phyloP scores from a whole-genome alignment of 2,797 vertebrate species.

The Cyprinodon diabolis region DNA sequence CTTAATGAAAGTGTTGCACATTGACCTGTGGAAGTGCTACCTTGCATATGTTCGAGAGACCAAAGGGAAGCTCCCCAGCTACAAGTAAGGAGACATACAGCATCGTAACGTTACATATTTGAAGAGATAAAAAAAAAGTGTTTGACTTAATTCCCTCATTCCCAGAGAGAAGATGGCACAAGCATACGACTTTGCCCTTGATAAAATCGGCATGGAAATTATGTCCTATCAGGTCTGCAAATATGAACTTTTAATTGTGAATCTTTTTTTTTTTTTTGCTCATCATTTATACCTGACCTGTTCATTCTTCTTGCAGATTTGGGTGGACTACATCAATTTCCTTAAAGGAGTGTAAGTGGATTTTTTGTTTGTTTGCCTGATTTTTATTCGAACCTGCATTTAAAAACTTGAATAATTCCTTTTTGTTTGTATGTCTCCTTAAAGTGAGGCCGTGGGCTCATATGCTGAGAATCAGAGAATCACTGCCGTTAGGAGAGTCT shows the following conservation, averaged over 20 bases:
- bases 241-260: background rate
- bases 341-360: slow-evolving; percentile 98
- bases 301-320: slow-evolving; percentile 84
- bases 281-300: slow-evolving; percentile 4
- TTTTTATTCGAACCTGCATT: background rate
- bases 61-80: slow-evolving; percentile 99
- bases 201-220: slow-evolving; percentile 99
- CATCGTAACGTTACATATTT: rapidly evolving
- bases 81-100: slow-evolving; percentile 90
- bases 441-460: slow-evolving; percentile 96
- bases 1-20: slow-evolving; percentile 99
- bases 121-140: background rate
- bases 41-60: slow-evolving; percentile 99
- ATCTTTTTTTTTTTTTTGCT: background rate
- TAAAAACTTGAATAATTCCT: background rate
- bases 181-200: slow-evolving; percentile 98
- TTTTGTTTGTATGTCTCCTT: background rate
- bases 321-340: slow-evolving; percentile 99
- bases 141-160: background rate
- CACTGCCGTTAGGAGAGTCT: slow-evolving; percentile 96
- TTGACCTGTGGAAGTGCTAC: slow-evolving; percentile 99
- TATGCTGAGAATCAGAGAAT: slow-evolving; percentile 99
- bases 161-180: slow-evolving; percentile 99
- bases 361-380: background rate
- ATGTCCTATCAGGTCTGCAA: slow-evolving; percentile 97